Conservation (phyloP, 2,888 invertebrate species). For the Melolontha melolontha region DNA sequence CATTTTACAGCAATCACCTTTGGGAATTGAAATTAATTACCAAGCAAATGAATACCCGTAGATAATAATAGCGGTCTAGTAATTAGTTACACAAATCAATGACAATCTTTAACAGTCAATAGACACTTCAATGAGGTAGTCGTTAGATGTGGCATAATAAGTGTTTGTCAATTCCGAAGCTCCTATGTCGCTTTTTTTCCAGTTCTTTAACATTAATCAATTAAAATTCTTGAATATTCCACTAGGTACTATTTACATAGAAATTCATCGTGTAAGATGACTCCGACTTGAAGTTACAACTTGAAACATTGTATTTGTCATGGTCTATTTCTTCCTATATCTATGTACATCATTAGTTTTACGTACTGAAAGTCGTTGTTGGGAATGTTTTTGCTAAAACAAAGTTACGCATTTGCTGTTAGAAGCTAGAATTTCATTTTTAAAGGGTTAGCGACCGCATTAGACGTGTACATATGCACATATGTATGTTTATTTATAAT, state of each 20-base stretch:
- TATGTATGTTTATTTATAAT: too few species aligned
- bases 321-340: slow-evolving; percentile 46
- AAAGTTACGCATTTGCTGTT: slow-evolving; percentile 18
- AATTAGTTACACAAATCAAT: slow-evolving; percentile 26
- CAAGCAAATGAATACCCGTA: neutral
- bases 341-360: slow-evolving; percentile 40
- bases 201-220: slow-evolving; percentile 6
- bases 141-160: slow-evolving; percentile 11
- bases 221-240: slow-evolving; percentile 3
- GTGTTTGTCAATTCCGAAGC: slow-evolving; percentile 4
- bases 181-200: neutral
- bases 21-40: slow-evolving; percentile 6
- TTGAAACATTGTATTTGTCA: slow-evolving; percentile 43
- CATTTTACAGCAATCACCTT: neutral
- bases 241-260: neutral
- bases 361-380: slow-evolving; percentile 27
- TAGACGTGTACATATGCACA: neutral
- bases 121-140: slow-evolving; percentile 16
- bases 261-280: slow-evolving; percentile 18
- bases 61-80: slow-evolving; percentile 1
- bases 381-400: slow-evolving; percentile 24
- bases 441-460: slow-evolving; percentile 36
- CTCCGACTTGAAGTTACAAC: slow-evolving; percentile 19
- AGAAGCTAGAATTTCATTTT: slow-evolving; percentile 20
- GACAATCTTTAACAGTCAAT: slow-evolving; percentile 15